phyloP scores from a whole-genome alignment of 1,140 invertebrate species.

The Drosophila trapezifrons region DNA sequence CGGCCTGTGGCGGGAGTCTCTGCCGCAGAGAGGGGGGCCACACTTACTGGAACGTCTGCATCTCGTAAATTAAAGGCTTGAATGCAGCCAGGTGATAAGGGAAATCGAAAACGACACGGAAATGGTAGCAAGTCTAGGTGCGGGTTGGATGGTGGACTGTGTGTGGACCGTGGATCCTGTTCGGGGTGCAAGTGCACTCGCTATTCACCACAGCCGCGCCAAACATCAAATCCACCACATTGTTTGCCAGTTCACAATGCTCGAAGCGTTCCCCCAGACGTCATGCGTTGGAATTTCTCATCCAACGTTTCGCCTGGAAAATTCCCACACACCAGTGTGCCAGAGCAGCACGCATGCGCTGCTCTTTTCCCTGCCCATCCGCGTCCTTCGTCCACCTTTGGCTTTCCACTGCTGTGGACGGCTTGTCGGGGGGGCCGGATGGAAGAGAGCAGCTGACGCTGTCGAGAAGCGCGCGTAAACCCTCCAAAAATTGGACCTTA shows the following conservation, averaged over 20 bases:
- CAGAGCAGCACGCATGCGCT: slow-evolving; percentile 57
- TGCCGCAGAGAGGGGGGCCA: slow-evolving; percentile 22
- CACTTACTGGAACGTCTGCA: slow-evolving; percentile 12
- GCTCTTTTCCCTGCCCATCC: not conserved
- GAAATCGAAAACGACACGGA: slow-evolving; percentile 10
- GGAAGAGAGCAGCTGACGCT: slow-evolving; percentile 60
- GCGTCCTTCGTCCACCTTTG: not conserved
- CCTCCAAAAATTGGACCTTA: slow-evolving; percentile 38
- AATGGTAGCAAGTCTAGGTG: slow-evolving; percentile 26
- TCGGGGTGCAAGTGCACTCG: slow-evolving; percentile 18
- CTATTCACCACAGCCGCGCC: slow-evolving; percentile 42
- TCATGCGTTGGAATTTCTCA: slow-evolving; percentile 74
- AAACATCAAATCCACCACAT: slow-evolving; percentile 12
- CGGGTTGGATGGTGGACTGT: not conserved
- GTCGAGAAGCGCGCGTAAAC: slow-evolving; percentile 63
- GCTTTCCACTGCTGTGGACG: slow-evolving; percentile 21
- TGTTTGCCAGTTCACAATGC: slow-evolving; percentile 56
- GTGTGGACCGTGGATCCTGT: slow-evolving; percentile 21
- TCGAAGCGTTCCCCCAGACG: slow-evolving; percentile 27
- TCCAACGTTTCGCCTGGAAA: slow-evolving; percentile 44
- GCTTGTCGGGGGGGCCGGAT: slow-evolving; percentile 1
- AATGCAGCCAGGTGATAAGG: slow-evolving; percentile 14
- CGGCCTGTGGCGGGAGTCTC: not conserved
- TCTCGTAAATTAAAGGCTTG: slow-evolving; percentile 12
- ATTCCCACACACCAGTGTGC: slow-evolving; percentile 59